Conservation (phyloP, 2,113 vertebrate genomes). For the Tyrannus savana region DNA sequence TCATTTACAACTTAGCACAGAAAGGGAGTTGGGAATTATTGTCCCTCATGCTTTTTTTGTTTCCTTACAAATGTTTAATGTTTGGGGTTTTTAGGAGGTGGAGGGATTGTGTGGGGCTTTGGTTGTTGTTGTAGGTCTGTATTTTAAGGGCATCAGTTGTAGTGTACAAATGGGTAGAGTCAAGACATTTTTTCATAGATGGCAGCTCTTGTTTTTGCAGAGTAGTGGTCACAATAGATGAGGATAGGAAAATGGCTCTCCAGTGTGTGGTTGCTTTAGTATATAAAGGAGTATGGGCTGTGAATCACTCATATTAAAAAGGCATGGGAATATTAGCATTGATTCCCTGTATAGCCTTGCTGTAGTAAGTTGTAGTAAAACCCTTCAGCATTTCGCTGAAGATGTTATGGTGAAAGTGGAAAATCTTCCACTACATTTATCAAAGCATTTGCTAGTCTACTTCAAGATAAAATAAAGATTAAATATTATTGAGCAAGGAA, state of each 20-base stretch:
- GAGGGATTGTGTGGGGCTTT: not conserved
- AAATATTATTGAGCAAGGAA: not conserved
- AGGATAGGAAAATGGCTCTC: not conserved
- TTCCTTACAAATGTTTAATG: not conserved
- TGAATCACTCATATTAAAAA: slow-evolving; percentile 31
- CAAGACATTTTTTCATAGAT: not conserved
- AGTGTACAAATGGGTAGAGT: not conserved
- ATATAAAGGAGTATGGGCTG: not conserved
- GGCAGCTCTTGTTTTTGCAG: not conserved
- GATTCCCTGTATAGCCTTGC: not conserved
- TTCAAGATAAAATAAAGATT: slow-evolving; percentile 1
- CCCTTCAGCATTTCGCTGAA: not conserved
- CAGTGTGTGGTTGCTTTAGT: not conserved
- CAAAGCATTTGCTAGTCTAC: not conserved
- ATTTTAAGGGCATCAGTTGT: not conserved
- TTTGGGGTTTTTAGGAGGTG: rapidly evolving
- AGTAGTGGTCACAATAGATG: not conserved
- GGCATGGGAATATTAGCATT: not conserved
- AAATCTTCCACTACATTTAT: slow-evolving; percentile 6
- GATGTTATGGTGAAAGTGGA: not conserved
- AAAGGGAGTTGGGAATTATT: not conserved
- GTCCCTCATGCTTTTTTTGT: not conserved
- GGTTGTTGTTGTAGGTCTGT: not conserved
- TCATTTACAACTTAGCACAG: slow-evolving; percentile 1
- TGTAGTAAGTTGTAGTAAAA: slow-evolving; percentile 9